A percentile compares a stretch with the other conserved stretches of the same genome.
phyloP scores from a whole-genome alignment of 2,888 invertebrate species.

The Platerodrilus igneus region DNA sequence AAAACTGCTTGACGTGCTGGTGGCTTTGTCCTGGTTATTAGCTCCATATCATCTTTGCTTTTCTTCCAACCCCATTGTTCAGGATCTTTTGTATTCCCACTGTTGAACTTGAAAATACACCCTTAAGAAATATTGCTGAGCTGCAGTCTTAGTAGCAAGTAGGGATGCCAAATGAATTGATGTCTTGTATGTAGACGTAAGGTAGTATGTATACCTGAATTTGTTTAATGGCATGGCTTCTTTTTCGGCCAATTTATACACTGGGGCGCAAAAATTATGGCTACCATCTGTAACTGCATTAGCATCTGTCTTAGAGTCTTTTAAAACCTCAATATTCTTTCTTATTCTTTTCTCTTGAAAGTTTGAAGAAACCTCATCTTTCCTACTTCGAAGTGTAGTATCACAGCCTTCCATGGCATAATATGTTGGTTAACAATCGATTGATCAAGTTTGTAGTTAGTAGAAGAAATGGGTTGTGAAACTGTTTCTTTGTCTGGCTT shows the following conservation, averaged over 20 bases:
- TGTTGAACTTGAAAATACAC: conserved; percentile 2
- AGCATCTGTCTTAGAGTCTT: conserved; percentile 1
- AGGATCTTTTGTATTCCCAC: no score
- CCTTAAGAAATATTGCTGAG: conserved; percentile 2
- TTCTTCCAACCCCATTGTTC: no score
- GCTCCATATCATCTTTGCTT: not conserved
- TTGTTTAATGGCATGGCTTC: conserved; percentile 3
- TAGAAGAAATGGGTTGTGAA: conserved; percentile 9
- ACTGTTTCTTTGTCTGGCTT: conserved; percentile 5
- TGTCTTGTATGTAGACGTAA: conserved; percentile 1
- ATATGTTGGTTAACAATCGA: conserved; percentile 7
- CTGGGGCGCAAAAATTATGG: not conserved
- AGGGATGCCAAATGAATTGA: conserved; percentile 1
- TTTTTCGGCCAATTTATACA: conserved; percentile 2
- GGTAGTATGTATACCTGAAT: conserved; percentile 4
- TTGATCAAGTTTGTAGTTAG: conserved; percentile 1
- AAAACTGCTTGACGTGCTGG: not conserved
- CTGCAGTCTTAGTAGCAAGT: not conserved
- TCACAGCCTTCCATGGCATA: conserved; percentile 3
- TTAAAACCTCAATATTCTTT: conserved; percentile 4
- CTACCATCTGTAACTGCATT: conserved; percentile 4
- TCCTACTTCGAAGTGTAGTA: conserved; percentile 10
- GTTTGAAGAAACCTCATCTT: conserved; percentile 9
- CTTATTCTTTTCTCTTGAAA: conserved; percentile 1
- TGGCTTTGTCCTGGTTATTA: not conserved